phyloP scores from a whole-genome alignment of 1,140 invertebrate species.

The Drosophila teissieri region DNA sequence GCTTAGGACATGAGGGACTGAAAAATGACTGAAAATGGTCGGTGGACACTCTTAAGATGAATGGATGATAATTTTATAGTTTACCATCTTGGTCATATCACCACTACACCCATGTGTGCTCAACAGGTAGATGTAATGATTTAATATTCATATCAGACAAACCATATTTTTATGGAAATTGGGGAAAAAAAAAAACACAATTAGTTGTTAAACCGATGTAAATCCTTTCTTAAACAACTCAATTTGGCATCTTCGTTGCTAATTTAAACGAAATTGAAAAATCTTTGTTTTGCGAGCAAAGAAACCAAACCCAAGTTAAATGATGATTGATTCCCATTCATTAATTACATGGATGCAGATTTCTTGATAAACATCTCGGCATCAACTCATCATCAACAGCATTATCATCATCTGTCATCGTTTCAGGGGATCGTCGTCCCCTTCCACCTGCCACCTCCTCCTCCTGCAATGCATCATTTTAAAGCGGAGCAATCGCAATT shows the following conservation, averaged over 20 bases:
- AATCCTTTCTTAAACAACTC: background rate
- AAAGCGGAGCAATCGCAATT: constrained; percentile 24
- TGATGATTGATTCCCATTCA: constrained; percentile 18
- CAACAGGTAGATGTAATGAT: too few relatives aligned
- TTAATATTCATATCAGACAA: too few relatives aligned
- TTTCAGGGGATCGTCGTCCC: background rate
- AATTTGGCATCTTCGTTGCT: background rate
- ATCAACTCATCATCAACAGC: constrained; percentile 8
- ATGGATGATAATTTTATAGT: constrained; percentile 1
- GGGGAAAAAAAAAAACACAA: too few relatives aligned
- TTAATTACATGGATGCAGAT: constrained; percentile 23
- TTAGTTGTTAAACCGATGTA: background rate
- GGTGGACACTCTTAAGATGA: background rate
- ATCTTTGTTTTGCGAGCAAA: background rate
- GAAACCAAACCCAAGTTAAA: constrained; percentile 5
- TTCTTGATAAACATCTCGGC: constrained; percentile 8
- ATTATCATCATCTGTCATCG: constrained; percentile 38
- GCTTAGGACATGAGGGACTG: background rate
- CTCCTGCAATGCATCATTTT: constrained; percentile 13
- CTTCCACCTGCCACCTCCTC: background rate
- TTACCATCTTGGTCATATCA: background rate
- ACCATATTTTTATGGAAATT: too few relatives aligned
- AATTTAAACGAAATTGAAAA: constrained; percentile 1
- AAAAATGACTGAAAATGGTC: background rate
- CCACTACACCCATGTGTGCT: too few relatives aligned